Base-by-base conservation (phyloP, 2,113 vertebrate genomes). In the Oostethus manadensis region DNA sequence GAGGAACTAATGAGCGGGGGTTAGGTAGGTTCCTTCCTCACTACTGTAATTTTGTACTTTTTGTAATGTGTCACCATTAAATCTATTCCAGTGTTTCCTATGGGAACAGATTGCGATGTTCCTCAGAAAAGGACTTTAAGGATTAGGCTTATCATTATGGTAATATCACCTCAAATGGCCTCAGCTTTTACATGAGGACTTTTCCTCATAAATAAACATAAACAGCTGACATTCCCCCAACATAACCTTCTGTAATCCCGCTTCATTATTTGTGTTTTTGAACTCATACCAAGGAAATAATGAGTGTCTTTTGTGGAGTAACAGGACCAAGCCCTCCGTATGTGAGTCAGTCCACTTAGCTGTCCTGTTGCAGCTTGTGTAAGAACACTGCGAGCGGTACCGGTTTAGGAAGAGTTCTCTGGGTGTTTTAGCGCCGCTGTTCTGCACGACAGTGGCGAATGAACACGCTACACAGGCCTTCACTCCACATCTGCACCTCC, bases 311-410 rank as follows among this genome's bases (percentile, higher is more conserved):
- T 63, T 44, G 38, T 35, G 26, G 17, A 53, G 49, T 20, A 21
- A 33, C 18, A 56, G 1, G 18, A 35, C 63, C 43, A 35, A 62
- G 33, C 46, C 64, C 26, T 23, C n/a, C 23, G 49, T 44, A 53
- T 45, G 13, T 70, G 58, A 71, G n/a, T 70, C 57, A 73, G 21
- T 44, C 16, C 62, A 47, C 58, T 58, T 56, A 23, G 23, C 23
- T 60, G 26, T 50, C 68, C 45, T 73, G 71, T 63, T 51, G 42
- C 16, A 42, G 38, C 64, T 60, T 42, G 58, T 70, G 43, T 35
- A 20, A 58, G 35, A 60, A 29, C 16, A n/a, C 18, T 46, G 43
- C 15, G 8, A 15, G 22, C 23, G 0, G 18, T 29, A 47, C 40
- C 43, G 43, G 18, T 7, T 40, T 38, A 6, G 18, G 5, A 35